These are phyloP conservation scores for Telenomus remus DNA, from an alignment of 1,140 invertebrate species.

Conservation along the genomic window DNA sequence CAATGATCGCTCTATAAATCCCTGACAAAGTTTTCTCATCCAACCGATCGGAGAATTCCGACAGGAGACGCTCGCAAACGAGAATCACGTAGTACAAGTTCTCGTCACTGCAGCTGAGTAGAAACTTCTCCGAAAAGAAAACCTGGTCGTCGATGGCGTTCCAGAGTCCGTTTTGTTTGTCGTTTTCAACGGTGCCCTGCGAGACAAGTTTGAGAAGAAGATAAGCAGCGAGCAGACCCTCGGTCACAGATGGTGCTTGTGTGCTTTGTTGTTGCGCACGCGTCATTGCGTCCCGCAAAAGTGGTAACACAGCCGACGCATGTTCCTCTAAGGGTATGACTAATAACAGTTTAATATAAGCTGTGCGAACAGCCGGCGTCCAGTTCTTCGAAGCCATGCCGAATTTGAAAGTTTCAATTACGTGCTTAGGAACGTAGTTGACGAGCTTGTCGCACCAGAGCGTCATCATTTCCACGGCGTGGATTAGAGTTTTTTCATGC, in stretches of 20 bases:
- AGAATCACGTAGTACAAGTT: conserved; percentile 79
- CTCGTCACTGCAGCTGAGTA: conserved; percentile 82
- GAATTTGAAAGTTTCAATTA: conserved; percentile 88
- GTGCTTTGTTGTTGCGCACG: conserved; percentile 69
- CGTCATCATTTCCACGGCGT: conserved; percentile 86
- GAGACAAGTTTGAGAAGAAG: conserved; percentile 82
- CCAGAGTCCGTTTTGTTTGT: conserved; percentile 80
- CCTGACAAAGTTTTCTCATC: conserved; percentile 75
- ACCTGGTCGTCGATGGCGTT: conserved; percentile 84
- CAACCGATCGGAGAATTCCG: conserved; percentile 78
- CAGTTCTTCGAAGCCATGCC: conserved; percentile 86
- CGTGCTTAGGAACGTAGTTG: conserved; percentile 80
- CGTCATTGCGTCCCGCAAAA: conserved; percentile 66
- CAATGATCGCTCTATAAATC: conserved; percentile 80
- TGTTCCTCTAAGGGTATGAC: conserved; percentile 57
- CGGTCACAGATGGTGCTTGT: conserved; percentile 81
- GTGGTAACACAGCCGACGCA: conserved; percentile 62
- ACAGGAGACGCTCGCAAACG: conserved; percentile 80
- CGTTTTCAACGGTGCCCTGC: conserved; percentile 76
- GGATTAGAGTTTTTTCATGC: conserved; percentile 92
- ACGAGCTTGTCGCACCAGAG: conserved; percentile 85
- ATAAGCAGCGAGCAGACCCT: conserved; percentile 86
- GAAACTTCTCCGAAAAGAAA: conserved; percentile 89
- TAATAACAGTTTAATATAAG: conserved; percentile 78
- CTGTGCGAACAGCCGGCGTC: conserved; percentile 84